Base-by-base conservation (phyloP, 2,797 vertebrate species). In the Paratrypauchen microcephalus region DNA sequence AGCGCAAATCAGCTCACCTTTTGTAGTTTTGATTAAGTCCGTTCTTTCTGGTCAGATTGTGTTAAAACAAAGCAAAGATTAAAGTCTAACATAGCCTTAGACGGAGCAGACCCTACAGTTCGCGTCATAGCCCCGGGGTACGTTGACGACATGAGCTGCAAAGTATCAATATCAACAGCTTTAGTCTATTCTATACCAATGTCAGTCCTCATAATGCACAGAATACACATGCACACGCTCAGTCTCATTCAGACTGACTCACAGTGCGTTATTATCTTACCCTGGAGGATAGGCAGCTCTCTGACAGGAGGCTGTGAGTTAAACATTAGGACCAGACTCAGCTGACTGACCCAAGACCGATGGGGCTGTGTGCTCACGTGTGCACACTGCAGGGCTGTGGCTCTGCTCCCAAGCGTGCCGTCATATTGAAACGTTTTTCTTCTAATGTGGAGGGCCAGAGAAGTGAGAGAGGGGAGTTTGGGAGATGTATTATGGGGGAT, bases 241-340 rank as follows among this genome's bases (percentile, higher is more conserved):
- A 73, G 54, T 76, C 71, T 67, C 36, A 68, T n/a, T 72, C 30
- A 80, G 45, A 77, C 16, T 57, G 55, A 57, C 73, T 80, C 66
- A 79, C 61, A 56, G 18, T n/a, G 58, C 58, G 63, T 70, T 36
- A 54, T 72, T 77, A 81, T 84, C 69, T 81, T 61, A 78, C 80
- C 74, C 45, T 68, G 52, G 77, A 77, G 75, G 69, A 83, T 83
- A 78, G 72, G 63, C 70, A 73, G 58, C 68, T 65, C 70, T 65
- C 73, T 78, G 72, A 86, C 80, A 72, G 73, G 68, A 57, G 60
- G 73, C 63, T 79, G 75, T 78, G 72, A 69, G 79, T 91, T 90
- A 93, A 87, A 82, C 86, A 88, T 93, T 85, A 89, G 81, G 91
- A 91, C 91, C 90, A 85, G 73, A 69, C 68, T 80, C 68, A 77